phyloP scores from a whole-genome alignment of 2,113 vertebrate genomes.

The Lophochroa leadbeateri region DNA sequence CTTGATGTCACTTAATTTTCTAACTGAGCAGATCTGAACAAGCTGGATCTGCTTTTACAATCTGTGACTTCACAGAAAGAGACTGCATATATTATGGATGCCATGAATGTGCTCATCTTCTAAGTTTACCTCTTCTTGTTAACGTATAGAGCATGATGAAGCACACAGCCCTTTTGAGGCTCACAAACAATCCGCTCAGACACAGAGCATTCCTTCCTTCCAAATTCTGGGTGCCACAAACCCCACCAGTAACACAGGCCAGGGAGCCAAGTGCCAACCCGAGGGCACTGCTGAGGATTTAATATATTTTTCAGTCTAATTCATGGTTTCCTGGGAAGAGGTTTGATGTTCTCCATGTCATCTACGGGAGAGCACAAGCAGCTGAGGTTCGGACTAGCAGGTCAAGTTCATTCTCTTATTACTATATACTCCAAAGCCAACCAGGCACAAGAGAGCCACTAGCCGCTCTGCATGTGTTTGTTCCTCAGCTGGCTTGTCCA shows the following conservation, averaged over 20 bases:
- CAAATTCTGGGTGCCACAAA: neutral
- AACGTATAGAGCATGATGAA: neutral
- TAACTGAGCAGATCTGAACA: slow-evolving; percentile 46
- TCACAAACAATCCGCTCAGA: neutral
- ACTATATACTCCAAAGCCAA: neutral
- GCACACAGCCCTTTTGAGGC: neutral
- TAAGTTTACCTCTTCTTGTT: neutral
- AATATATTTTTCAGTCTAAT: neutral
- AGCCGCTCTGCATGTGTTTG: neutral
- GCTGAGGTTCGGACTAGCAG: neutral
- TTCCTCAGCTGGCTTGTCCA: neutral
- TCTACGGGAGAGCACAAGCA: neutral
- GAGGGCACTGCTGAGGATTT: neutral
- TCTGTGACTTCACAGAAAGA: neutral
- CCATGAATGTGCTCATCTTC: slow-evolving; percentile 25
- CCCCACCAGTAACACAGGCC: rapidly evolving
- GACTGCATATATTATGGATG: neutral
- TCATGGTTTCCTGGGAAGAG: neutral
- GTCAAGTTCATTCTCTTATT: neutral
- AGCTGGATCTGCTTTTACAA: slow-evolving; percentile 22
- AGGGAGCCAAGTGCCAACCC: neutral
- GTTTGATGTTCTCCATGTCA: neutral
- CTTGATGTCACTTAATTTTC: slow-evolving; percentile 58
- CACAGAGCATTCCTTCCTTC: neutral
- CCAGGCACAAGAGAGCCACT: neutral